These are phyloP conservation scores for Heterodera carotae DNA, from an alignment of 1,140 invertebrate species.

Conservation along the genomic window DNA sequence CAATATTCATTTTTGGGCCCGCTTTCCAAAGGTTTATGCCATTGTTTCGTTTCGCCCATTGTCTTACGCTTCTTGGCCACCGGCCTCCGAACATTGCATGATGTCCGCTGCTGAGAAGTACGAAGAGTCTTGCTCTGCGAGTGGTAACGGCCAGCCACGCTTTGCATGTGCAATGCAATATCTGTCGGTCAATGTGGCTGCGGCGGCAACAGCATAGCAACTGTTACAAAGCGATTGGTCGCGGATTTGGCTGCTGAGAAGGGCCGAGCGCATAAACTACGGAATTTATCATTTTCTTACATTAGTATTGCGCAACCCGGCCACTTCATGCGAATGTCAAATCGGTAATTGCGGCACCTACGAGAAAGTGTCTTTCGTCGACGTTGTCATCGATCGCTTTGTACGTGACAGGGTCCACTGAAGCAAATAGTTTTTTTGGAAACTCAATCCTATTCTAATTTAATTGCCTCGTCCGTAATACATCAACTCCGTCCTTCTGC, in stretches of 20 bases:
- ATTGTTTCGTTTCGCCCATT: no score
- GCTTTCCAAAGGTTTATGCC: not conserved
- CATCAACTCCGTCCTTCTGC: not conserved
- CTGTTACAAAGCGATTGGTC: constrained; percentile 23
- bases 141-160: not conserved
- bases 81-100: constrained; percentile 4
- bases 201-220: constrained; percentile 21
- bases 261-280: no score
- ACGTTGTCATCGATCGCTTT: not conserved
- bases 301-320: constrained; percentile 23
- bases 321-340: constrained; percentile 29
- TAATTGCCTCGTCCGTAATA: not conserved
- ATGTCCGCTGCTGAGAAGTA: constrained; percentile 18
- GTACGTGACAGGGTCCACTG: not conserved
- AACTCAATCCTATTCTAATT: not conserved
- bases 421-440: not conserved
- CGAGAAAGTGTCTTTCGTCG: not conserved
- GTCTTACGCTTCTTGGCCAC: not conserved
- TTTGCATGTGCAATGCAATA: constrained; percentile 10
- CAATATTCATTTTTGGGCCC: no score
- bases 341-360: constrained; percentile 17
- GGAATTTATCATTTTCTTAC: no score
- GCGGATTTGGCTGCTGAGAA: constrained; percentile 43
- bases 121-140: not conserved
- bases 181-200: constrained; percentile 18